Evolutionary conservation across 1,140 invertebrate genomes (phyloP), one percentile per base, ranked within the genome.

Genomic region (Paraescarpia echinospica): DNA sequence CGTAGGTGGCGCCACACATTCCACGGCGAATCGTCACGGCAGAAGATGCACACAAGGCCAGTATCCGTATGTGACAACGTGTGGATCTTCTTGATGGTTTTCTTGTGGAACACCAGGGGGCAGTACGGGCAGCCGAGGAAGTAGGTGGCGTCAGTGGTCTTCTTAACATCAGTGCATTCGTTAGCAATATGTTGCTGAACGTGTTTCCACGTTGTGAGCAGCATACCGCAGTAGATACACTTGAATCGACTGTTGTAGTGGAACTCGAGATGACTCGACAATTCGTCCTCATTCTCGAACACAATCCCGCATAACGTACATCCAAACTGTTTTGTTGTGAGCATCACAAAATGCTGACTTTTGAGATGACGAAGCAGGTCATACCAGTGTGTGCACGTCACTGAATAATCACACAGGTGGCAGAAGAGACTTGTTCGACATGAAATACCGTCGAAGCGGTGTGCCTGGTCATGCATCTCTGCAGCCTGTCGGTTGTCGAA

Each of bases 51-150:
- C 14, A 88, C 34, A 4, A 93, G 93, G 2, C 93, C 93, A 18
- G n/a, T 88, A 35, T 93, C 93, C 31, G 5, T 93, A 92, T 93
- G 93, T 31, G 93, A 92, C 41, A 92, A 35, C 33, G 91, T 89
- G 88, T 93, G 93, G 48, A 93, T 31, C 35, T 93, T 93, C n/a
- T 92, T 35, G 1, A 93, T 92, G 77, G 88, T 93, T 51, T 91
- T 92, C 77, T 92, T 93, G 35, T 93, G 93, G 91, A 93, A 93
- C 12, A 93, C 93, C 34, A 92, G 91, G n/a, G 92, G 34, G 92
- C 93, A 93, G 41, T 93, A 93, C 22, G 93, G 93, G 92, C 93
- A 93, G 35, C 93, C 93, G 34, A 93, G 35, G 51, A 90, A 77
- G 59, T 77, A 77, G 59, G 27, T 77, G 59, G 59, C 59, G 22